Conservation (phyloP, 2,888 invertebrate genomes). For the Invenusta paracnida region DNA sequence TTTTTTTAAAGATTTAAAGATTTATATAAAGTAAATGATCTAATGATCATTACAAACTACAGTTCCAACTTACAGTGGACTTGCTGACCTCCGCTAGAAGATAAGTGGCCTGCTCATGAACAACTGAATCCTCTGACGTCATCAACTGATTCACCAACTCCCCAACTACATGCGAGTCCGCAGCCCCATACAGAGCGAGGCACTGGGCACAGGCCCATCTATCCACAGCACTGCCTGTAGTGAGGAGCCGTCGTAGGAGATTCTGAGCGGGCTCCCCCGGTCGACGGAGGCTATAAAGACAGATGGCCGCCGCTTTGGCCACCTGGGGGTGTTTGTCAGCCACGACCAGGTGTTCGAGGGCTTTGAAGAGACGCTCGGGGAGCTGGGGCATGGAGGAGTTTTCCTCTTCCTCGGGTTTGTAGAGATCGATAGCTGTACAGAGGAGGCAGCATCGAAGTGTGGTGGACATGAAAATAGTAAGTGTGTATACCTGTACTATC, state of each 20-base stretch:
- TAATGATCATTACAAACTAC: no score
- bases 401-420: conserved; percentile 1
- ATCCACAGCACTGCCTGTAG: conserved; percentile 50
- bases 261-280: conserved; percentile 53
- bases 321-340: conserved; percentile 52
- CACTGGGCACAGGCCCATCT: conserved; percentile 60
- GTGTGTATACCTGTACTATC: no score
- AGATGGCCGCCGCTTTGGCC: conserved; percentile 54
- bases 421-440: not conserved
- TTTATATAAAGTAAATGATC: no score
- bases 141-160: conserved; percentile 57
- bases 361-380: conserved; percentile 55
- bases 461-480: no score
- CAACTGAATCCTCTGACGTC: conserved; percentile 54
- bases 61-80: not conserved
- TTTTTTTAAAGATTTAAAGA: no score
- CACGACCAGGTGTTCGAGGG: conserved; percentile 54
- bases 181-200: conserved; percentile 56
- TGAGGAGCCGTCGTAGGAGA: conserved; percentile 51
- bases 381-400: conserved; percentile 45
- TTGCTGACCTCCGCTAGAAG: conserved; percentile 55
- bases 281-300: conserved; percentile 54
- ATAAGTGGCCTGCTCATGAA: conserved; percentile 54
- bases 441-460: no score
- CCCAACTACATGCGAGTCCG: conserved; percentile 57